A percentile compares a stretch with the other conserved stretches of the same genome.
These are phyloP conservation scores for Strigops habroptila DNA, from an alignment of 2,113 vertebrate genomes.

Conservation along the genomic window DNA sequence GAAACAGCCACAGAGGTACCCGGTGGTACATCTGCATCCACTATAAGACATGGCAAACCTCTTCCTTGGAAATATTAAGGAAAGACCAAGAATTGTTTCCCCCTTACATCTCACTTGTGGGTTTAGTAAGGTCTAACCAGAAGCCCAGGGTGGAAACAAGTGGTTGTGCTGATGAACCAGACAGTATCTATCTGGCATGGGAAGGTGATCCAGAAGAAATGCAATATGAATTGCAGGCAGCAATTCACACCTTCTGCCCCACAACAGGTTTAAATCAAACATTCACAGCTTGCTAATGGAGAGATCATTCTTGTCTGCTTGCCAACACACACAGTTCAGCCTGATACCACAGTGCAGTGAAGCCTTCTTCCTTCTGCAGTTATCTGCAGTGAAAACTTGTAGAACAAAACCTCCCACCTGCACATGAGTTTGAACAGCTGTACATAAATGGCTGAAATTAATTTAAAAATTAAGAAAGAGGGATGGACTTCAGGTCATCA, in stretches of 20 bases:
- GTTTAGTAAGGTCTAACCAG: not conserved
- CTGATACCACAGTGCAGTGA: fast-evolving
- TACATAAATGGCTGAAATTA: not conserved
- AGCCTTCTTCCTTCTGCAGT: not conserved
- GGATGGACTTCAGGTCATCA: not conserved
- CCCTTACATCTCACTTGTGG: not conserved
- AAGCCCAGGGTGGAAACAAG: not conserved
- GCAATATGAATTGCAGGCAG: not conserved
- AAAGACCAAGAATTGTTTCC: not conserved
- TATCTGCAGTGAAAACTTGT: not conserved
- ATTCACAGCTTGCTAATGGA: not conserved
- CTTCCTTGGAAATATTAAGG: not conserved
- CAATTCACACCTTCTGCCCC: not conserved
- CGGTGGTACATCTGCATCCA: fast-evolving
- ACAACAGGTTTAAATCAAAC: not conserved
- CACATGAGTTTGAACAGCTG: not conserved
- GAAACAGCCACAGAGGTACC: not conserved
- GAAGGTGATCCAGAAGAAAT: not conserved
- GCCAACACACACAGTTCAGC: not conserved
- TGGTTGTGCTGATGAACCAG: not conserved
- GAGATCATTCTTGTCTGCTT: not conserved
- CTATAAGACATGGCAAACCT: not conserved
- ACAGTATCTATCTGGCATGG: not conserved
- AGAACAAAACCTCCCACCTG: not conserved
- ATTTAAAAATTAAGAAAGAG: not conserved